A percentile compares a stretch with the other conserved stretches of the same genome.
These are phyloP conservation scores for Ophraella communa DNA, from an alignment of 2,888 invertebrate genomes.

Conservation along the genomic window DNA sequence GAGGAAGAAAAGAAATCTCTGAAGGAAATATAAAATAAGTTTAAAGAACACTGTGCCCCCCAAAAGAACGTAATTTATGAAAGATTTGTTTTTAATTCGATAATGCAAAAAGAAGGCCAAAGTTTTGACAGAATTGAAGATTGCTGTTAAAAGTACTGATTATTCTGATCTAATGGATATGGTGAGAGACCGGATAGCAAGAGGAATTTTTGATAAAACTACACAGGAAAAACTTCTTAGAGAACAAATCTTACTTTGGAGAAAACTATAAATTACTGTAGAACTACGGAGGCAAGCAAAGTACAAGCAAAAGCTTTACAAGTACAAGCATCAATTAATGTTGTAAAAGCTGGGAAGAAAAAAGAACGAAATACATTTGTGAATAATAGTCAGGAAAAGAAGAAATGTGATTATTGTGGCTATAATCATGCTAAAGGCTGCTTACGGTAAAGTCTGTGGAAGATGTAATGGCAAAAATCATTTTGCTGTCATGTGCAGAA, in stretches of 20 bases:
- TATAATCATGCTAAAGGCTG: background rate
- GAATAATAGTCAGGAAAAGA: too few relatives aligned
- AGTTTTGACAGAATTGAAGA: constrained; percentile 44
- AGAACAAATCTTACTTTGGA: constrained; percentile 36
- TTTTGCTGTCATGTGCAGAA: constrained; percentile 3
- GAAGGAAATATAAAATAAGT: background rate
- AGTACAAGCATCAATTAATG: constrained; percentile 5
- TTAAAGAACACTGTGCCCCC: too few relatives aligned
- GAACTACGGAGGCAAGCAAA: constrained; percentile 37
- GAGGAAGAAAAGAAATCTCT: background rate
- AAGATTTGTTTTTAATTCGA: constrained; percentile 35
- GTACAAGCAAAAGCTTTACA: constrained; percentile 37
- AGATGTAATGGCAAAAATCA: background rate
- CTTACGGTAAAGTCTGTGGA: background rate
- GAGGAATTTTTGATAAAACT: constrained; percentile 38
- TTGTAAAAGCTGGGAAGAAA: background rate
- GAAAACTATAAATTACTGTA: constrained; percentile 38
- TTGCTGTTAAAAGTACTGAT: constrained; percentile 41
- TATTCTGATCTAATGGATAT: constrained; percentile 42
- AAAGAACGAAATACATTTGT: background rate
- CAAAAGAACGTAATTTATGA: too few relatives aligned
- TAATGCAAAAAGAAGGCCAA: constrained; percentile 44
- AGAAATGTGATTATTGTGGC: constrained; percentile 11
- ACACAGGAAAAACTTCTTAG: constrained; percentile 39
- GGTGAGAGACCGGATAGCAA: constrained; percentile 43